Evolutionary conservation across 2,113 vertebrate species (phyloP).

Genomic region (Micronycteris hirsuta): DNA sequence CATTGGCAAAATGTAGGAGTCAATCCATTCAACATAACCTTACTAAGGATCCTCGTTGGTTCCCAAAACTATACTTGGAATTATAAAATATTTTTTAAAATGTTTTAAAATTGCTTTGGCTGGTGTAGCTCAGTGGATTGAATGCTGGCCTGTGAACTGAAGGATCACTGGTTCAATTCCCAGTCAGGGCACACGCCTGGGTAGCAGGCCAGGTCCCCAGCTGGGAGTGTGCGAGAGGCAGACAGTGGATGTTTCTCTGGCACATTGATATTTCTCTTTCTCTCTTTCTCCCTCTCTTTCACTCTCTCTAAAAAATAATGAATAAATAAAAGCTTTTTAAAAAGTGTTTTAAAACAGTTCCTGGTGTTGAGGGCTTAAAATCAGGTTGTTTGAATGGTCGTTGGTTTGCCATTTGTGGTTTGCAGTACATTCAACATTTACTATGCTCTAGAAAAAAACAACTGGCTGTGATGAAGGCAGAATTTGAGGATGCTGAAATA

Average conservation of each 20-base stretch:
- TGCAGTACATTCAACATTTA: not conserved
- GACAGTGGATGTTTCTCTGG: too few relatives aligned
- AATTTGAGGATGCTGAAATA: not conserved
- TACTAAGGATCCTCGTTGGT: not conserved
- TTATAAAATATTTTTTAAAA: not conserved
- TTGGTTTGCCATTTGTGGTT: not conserved
- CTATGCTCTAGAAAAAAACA: not conserved
- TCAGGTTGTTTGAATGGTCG: not conserved
- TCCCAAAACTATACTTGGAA: not conserved
- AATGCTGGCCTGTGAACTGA: too few relatives aligned
- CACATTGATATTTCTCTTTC: too few relatives aligned
- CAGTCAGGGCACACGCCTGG: too few relatives aligned
- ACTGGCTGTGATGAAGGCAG: not conserved
- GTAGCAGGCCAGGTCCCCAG: too few relatives aligned
- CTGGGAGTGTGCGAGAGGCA: too few relatives aligned
- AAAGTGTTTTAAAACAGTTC: not conserved
- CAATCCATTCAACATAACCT: not conserved
- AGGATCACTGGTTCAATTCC: too few relatives aligned
- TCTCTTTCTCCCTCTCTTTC: too few relatives aligned
- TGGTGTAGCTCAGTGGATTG: too few relatives aligned
- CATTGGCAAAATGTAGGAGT: not conserved
- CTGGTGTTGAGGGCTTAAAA: not conserved
- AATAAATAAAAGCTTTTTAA: too few relatives aligned
- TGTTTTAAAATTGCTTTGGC: not conserved
- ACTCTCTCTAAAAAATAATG: too few relatives aligned